Evolutionary conservation across 2,113 vertebrate species (phyloP).

Genomic region (Tyto alba): DNA sequence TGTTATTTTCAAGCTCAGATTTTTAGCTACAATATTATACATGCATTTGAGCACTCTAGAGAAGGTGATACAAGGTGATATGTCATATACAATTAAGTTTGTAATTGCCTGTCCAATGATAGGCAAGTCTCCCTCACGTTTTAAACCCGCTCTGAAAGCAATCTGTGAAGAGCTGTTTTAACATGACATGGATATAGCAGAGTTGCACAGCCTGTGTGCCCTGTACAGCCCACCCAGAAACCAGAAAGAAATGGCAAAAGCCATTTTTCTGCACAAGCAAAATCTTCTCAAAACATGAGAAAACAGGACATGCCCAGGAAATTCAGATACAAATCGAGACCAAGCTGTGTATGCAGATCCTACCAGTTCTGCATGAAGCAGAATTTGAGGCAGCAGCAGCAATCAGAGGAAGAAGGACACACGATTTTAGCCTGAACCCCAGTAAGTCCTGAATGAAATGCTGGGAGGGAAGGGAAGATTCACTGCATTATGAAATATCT

Average conservation of each 20-base stretch:
- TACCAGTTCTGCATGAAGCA: background rate
- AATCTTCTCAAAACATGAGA: background rate
- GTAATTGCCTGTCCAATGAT: background rate
- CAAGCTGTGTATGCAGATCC: background rate
- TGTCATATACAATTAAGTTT: background rate
- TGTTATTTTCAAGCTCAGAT: background rate
- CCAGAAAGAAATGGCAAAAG: background rate
- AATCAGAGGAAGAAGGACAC: background rate
- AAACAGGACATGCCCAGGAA: background rate
- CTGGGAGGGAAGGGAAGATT: background rate
- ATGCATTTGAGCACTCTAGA: background rate
- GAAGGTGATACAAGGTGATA: background rate
- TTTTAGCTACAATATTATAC: background rate
- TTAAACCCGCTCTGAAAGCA: background rate
- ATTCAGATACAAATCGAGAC: accelerated
- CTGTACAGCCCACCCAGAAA: background rate
- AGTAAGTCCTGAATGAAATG: background rate
- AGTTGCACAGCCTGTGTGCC: background rate
- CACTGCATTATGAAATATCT: background rate
- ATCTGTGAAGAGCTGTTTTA: background rate
- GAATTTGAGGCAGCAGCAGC: background rate
- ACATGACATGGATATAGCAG: accelerated
- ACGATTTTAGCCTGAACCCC: background rate
- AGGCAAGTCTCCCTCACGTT: background rate
- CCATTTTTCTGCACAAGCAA: background rate